Base-by-base conservation (phyloP, 2,797 vertebrate species). In the Anas bahamensis region DNA sequence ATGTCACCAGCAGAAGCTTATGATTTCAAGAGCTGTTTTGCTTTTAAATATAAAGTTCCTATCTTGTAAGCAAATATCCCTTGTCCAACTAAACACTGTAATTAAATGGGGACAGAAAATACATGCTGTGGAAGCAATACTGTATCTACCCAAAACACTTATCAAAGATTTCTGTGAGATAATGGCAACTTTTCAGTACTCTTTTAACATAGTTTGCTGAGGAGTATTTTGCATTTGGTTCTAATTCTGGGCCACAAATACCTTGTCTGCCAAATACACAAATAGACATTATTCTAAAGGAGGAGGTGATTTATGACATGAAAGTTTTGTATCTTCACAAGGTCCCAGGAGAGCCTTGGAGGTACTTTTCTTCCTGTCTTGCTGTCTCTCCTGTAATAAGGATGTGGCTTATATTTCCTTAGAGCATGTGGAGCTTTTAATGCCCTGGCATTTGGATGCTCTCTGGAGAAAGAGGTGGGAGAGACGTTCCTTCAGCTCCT, bases 361-460 rank as follows among this genome's bases (percentile, higher is more conserved):
- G 90, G 68, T 92, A 81, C 76, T 75, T 96, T 94, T 42, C 42
- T 42, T 64, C 94, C 83, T 92, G 44, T 96, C 85, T 94, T 91
- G 59, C 82, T 92, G 11, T 79, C 52, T 70, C 82, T 97, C 57
- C 83, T 94, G 35, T 94, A 96, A 91, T 77, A 94, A 93, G 76
- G 78, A 78, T 80, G 77, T 53, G 93, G 83, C 94, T 94, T 97
- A 92, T n/a, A 91, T 94, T 96, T 96, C 77, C 73, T 92, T 78
- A 82, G 82, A 93, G 52, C 21, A 17, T 73, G 74, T 56, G 29
- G 29, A 24, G 53, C 55, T 89, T 96, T 88, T 96, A 94, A 94
- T 88, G 68, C 63, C 73, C 78, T 86, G 88, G 18, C 66, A 86
- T 66, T 94, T 91, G 61, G 83, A 82, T 68, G 10, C 21, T 84